Percentiles rank a stretch among this genome's conserved stretches.
Evolutionary conservation across 2,797 vertebrate species (phyloP).

Genomic region (Hypotaenidia okinawae): DNA sequence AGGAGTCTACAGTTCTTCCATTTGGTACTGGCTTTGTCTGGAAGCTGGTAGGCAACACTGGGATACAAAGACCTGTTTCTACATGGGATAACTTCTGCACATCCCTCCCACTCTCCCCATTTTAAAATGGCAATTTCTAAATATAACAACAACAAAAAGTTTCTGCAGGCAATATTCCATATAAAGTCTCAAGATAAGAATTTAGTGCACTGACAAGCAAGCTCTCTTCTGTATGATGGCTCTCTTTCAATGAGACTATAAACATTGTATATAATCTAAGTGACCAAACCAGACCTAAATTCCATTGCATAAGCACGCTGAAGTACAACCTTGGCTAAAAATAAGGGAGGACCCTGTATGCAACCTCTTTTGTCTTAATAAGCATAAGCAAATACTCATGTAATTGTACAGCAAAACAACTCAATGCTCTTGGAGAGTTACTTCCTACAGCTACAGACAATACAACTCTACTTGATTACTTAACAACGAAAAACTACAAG

Average conservation of each 20-base stretch:
- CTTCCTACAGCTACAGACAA: not conserved
- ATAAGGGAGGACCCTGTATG: not conserved
- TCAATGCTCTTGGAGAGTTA: not conserved
- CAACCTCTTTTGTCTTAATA: not conserved
- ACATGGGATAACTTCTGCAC: not conserved
- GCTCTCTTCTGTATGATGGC: not conserved
- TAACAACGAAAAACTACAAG: not conserved
- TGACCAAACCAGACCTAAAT: not conserved
- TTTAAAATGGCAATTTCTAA: not conserved
- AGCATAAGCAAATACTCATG: not conserved
- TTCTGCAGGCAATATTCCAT: not conserved
- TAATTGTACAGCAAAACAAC: not conserved
- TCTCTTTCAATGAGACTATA: not conserved
- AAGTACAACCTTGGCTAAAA: not conserved
- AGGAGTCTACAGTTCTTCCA: not conserved
- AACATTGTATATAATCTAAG: not conserved
- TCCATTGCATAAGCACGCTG: not conserved
- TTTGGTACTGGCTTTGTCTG: not conserved
- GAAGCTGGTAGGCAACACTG: rapidly evolving
- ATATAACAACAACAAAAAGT: not conserved
- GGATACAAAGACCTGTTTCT: not conserved
- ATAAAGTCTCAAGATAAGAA: not conserved
- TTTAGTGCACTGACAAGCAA: not conserved
- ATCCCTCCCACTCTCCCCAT: rapidly evolving
- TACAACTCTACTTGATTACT: not conserved